A percentile compares a stretch with the other conserved stretches of the same genome.
These are phyloP conservation scores for Lamellibrachia luymesi DNA, from an alignment of 1,140 invertebrate genomes.

Conservation along the genomic window DNA sequence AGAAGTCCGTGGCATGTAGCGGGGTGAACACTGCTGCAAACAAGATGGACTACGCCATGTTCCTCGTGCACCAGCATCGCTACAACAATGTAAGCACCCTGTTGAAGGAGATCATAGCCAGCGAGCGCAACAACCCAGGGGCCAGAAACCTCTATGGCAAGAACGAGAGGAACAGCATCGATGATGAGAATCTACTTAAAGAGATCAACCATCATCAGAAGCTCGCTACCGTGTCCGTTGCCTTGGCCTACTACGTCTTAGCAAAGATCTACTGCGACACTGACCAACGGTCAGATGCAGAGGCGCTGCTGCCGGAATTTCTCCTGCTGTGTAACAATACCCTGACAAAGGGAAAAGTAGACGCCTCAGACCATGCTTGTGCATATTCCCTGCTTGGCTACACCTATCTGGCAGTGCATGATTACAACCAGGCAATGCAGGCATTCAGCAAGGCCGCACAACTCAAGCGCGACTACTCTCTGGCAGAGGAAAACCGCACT, in stretches of 20 bases:
- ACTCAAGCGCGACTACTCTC: not conserved
- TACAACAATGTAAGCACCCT: not conserved
- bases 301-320: not conserved
- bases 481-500: not conserved
- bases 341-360: not conserved
- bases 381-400: not conserved
- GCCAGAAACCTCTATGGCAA: not conserved
- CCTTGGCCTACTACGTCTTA: not conserved
- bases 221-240: not conserved
- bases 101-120: not conserved
- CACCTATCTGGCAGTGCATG: not conserved
- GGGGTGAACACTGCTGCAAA: not conserved
- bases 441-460: not conserved
- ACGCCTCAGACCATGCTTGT: not conserved
- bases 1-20: not conserved
- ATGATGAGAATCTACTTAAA: not conserved
- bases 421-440: not conserved
- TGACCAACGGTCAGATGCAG: not conserved
- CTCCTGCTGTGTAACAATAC: not conserved
- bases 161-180: not conserved
- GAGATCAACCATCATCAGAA: not conserved
- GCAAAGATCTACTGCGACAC: not conserved
- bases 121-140: not conserved
- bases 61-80: not conserved
- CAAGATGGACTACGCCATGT: not conserved